Conservation (phyloP, 1,140 invertebrate genomes). For the Psix sp. region DNA sequence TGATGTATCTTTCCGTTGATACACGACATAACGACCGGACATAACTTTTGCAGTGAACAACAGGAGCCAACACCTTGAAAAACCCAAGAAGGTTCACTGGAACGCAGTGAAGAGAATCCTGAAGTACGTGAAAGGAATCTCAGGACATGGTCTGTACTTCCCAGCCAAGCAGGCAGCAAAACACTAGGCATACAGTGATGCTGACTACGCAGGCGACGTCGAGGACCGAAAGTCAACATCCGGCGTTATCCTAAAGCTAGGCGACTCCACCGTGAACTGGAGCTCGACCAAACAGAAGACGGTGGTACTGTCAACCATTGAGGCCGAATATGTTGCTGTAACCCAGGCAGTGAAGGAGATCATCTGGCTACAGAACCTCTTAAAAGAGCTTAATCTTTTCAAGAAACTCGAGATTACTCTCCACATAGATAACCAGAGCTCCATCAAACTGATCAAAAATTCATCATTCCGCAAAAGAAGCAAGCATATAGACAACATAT, state of each 20-base stretch:
- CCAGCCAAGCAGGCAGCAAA: not conserved
- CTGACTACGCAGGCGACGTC: slow-evolving; percentile 1
- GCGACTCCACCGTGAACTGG: not conserved
- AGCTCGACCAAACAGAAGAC: not conserved
- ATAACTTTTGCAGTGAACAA: not conserved
- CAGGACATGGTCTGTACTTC: not conserved
- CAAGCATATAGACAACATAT: slow-evolving; percentile 58
- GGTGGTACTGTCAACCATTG: not conserved
- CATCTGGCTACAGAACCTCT: not conserved
- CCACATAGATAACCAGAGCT: slow-evolving; percentile 3
- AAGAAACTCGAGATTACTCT: not conserved
- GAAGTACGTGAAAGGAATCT: not conserved
- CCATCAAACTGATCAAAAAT: slow-evolving; percentile 50
- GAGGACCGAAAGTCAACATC: not conserved
- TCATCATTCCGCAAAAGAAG: slow-evolving; percentile 31
- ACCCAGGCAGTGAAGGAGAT: not conserved
- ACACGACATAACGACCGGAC: not conserved
- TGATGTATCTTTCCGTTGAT: not conserved
- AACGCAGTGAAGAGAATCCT: not conserved
- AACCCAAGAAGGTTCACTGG: not conserved
- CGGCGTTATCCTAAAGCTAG: not conserved
- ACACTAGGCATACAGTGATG: not conserved
- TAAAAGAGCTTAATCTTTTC: not conserved
- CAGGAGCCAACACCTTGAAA: not conserved
- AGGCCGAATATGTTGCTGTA: not conserved